Evolutionary conservation across 23 tunicate species (phyloP).

Genomic region (Clavelina lepadiformis): DNA sequence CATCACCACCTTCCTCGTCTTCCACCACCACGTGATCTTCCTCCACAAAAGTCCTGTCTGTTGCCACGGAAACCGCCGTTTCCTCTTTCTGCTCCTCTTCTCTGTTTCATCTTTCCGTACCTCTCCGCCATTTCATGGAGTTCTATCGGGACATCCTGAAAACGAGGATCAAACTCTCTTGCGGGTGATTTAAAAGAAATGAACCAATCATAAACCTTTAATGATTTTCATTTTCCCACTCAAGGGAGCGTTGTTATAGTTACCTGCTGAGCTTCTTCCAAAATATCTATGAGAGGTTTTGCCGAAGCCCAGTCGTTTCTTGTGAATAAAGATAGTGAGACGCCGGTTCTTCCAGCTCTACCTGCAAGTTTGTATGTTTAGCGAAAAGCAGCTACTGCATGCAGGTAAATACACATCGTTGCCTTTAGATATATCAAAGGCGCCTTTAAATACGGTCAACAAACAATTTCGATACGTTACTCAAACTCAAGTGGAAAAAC

Average conservation of each 20-base stretch:
- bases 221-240: too few relatives aligned
- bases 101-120: constrained; percentile 71
- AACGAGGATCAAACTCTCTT: neutral
- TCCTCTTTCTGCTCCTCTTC: constrained; percentile 50
- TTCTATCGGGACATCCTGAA: constrained; percentile 73
- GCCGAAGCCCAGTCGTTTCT: constrained; percentile 84
- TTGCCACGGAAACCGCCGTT: constrained; percentile 35
- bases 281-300: constrained; percentile 61
- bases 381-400: too few relatives aligned
- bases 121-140: constrained; percentile 80
- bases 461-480: too few relatives aligned
- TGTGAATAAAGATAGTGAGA: constrained; percentile 61
- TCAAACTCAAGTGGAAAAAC: too few relatives aligned
- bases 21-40: constrained; percentile 22
- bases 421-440: too few relatives aligned
- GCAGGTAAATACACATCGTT: too few relatives aligned
- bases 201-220: too few relatives aligned
- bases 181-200: neutral
- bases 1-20: constrained; percentile 17
- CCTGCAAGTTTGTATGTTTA: too few relatives aligned
- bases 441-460: too few relatives aligned
- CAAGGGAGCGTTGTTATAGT: too few relatives aligned
- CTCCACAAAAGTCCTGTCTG: constrained; percentile 4
- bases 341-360: constrained; percentile 75
- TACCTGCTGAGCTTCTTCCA: constrained; percentile 74